Percentiles rank a stretch among this genome's conserved stretches.
Conservation (phyloP, 2,113 vertebrate genomes). For the Arizona elegans region DNA sequence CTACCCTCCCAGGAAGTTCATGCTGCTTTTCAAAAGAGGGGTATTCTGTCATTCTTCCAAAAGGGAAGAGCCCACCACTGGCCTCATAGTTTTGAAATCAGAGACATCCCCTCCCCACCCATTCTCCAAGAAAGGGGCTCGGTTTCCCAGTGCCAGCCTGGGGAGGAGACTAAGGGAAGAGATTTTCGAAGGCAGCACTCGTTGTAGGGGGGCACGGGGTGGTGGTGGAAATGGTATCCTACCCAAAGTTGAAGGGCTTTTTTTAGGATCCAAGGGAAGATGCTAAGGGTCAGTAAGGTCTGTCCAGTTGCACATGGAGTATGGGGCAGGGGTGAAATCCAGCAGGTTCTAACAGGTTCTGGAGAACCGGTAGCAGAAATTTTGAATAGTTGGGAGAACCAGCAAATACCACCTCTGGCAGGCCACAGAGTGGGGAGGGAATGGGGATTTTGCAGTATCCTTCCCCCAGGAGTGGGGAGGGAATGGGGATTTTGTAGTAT, state of each 20-base stretch:
- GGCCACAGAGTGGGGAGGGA: no score
- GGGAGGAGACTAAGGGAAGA: background rate
- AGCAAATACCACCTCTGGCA: no score
- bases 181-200: background rate
- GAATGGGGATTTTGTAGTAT: no score
- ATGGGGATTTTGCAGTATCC: no score
- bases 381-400: no score
- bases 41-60: background rate
- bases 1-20: background rate
- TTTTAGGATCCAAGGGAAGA: background rate
- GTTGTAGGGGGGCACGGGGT: no score
- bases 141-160: background rate
- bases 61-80: background rate
- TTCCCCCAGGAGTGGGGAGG: no score
- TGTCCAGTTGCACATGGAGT: background rate
- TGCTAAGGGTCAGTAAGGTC: background rate
- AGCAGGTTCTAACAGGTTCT: no score
- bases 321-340: no score
- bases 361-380: no score
- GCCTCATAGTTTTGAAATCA: background rate
- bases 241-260: background rate
- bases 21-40: background rate
- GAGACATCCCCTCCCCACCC: background rate
- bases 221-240: background rate
- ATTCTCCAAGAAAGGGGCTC: rapidly evolving